Base-by-base conservation (phyloP, 1,140 invertebrate species). In the Contarinia nasturtii region DNA sequence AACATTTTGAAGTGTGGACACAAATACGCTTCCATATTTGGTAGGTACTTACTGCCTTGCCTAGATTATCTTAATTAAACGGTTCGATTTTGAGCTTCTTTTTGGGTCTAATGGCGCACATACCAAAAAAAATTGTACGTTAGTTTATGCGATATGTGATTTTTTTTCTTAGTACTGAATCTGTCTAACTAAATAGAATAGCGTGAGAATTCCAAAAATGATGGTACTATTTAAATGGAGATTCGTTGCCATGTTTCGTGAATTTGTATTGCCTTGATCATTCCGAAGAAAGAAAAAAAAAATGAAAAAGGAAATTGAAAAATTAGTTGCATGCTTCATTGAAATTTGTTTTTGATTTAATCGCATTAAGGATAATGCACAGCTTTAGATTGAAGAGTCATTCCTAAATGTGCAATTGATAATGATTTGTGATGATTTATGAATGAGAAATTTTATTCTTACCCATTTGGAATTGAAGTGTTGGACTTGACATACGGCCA, bases 401-500 rank as follows among this genome's bases (percentile, higher is more conserved):
- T n/a, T n/a, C 14, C 37, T 40, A 4, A 7, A 7, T 7, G 7
- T 40, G 37, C 27, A 27, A 27, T n/a, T n/a, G n/a, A 27, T 5
- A 27, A 27, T 10, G 10, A 27, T 27, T 27, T 27, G 27, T 27
- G 27, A 27, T 10, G n/a, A n/a, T n/a, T n/a, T n/a, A n/a, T n/a
- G 27, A 27, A 27, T 27, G 27, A 27, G 27, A 27, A 27, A 27
- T 27, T 4, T 17, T 5, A 0, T 37, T 49, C 15, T 51, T 70
- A 61, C 84, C 84, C 83, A 88, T 86, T 70, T 84, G 80, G 66
- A 94, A 92, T 52, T 78, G 78, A 52, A 83, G 71, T 2, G 82
- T 76, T 1, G 91, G 91, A 50, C 89, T 94, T 42, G 90, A 94
- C 87, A 94, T 94, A 46, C 90, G 76, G 0, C 93, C 93, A 61